Base-by-base conservation (phyloP, 2,113 vertebrate genomes). In the Phycodurus eques region DNA sequence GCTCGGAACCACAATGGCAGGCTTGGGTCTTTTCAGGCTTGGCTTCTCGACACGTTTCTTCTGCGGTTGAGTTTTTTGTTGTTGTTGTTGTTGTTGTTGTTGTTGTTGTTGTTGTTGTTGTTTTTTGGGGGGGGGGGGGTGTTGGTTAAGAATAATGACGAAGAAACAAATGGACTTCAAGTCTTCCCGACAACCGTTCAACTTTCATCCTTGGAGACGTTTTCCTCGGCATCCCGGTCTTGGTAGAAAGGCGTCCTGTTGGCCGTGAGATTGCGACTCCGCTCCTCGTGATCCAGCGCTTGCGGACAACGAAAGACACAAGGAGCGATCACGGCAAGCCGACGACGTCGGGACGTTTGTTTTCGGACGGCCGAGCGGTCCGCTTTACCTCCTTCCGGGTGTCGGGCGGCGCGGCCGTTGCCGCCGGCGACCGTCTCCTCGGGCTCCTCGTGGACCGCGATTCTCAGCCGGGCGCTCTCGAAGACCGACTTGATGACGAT, bases 401-500 rank as follows among this genome's bases (percentile, higher is more conserved):
- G 76, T 77, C 88, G 85, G 62, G 80, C 80, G 71, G 66, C 20
- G 8, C 81, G 79, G 1, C 85, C 78, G 43, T 90, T 85, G 67
- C 89, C 63, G 31, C 84, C 92, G 46, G 94, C 92, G 79, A 92
- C 95, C 44, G 95, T 92, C 14, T 96, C 94, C 79, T 95, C 94
- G 0, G 92, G 95, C 77, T 95, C 94, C 66, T 95, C 94, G 74
- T 96, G 93, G 86, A 95, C 95, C 86, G 95, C 95, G 71, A 99
- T 96, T 88, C 98, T 95, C 90, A 96, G 96, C 78, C 96, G 93
- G 3, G 97, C 98, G 20, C 97, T 99, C 90, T 97, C 96, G 85
- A 99, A 99, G 65, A 99, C 98, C 4, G 97, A 99, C 88, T 96
- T 97, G 71, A 99, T 93, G 85, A 99, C 98, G 75, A 99, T 98